Evolutionary conservation across 1,140 invertebrate species (phyloP).

Genomic region (Pygmarrhopalites habei): DNA sequence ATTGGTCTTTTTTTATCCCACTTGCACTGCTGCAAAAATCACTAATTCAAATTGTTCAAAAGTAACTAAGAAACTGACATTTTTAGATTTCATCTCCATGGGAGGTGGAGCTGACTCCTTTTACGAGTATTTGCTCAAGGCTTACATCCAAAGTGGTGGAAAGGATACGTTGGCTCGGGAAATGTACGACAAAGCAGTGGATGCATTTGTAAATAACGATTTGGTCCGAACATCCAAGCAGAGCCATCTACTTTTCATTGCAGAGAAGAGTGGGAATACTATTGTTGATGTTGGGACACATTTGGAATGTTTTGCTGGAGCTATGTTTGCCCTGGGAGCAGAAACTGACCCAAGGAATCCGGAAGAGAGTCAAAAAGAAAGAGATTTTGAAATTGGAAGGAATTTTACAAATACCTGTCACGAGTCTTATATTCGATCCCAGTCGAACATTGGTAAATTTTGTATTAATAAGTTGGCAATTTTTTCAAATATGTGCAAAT

Average conservation of each 20-base stretch:
- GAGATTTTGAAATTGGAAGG: conserved; percentile 31
- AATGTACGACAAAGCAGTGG: conserved; percentile 56
- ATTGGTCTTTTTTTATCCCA: too few relatives aligned
- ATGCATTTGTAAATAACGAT: conserved; percentile 34
- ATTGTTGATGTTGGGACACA: conserved; percentile 22
- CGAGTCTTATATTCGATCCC: conserved; percentile 35
- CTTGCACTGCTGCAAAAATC: too few relatives aligned
- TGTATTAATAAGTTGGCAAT: too few relatives aligned
- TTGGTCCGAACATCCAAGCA: conserved; percentile 26
- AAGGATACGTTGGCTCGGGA: conserved; percentile 48
- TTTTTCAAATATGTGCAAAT: too few relatives aligned
- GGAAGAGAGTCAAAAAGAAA: not conserved
- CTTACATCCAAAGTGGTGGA: conserved; percentile 52
- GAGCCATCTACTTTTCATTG: conserved; percentile 32
- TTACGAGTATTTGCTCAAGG: conserved; percentile 60
- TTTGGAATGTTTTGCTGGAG: conserved; percentile 34
- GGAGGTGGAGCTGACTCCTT: conserved; percentile 60
- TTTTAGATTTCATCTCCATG: too few relatives aligned
- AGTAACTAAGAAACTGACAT: too few relatives aligned
- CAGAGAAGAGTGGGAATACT: conserved; percentile 18
- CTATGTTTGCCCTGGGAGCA: conserved; percentile 38
- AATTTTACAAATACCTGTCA: conserved; percentile 39
- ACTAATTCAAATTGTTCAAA: too few relatives aligned
- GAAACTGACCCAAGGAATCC: conserved; percentile 20
- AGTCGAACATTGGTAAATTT: conserved; percentile 14